phyloP scores from a whole-genome alignment of 1,140 invertebrate species.

The Heliothis virescens region DNA sequence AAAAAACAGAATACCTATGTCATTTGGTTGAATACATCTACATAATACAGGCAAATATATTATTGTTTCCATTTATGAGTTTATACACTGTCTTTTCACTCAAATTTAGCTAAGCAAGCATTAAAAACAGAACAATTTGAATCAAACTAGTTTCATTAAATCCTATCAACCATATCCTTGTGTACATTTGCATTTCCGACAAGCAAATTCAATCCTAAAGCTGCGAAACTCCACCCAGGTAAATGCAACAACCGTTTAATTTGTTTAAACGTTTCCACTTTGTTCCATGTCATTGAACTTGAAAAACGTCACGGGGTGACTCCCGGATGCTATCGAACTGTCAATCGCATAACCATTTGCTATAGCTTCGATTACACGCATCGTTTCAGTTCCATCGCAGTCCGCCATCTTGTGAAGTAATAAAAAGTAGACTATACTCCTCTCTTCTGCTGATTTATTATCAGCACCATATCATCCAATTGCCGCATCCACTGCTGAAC shows the following conservation, averaged over 20 bases:
- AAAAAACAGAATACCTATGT: background rate
- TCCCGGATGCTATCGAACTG: slow-evolving; percentile 15
- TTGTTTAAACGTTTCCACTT: slow-evolving; percentile 13
- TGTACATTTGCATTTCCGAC: too few species aligned
- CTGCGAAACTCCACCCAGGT: background rate
- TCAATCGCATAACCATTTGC: slow-evolving; percentile 16
- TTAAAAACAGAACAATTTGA: background rate
- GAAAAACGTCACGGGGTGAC: slow-evolving; percentile 22
- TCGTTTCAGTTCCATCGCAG: slow-evolving; percentile 16
- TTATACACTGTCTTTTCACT: too few species aligned
- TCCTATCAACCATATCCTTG: too few species aligned
- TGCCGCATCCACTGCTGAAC: too few species aligned
- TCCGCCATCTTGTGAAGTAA: slow-evolving; percentile 33
- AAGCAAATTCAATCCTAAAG: background rate
- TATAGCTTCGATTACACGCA: slow-evolving; percentile 36
- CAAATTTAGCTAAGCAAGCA: too few species aligned
- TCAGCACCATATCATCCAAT: too few species aligned
- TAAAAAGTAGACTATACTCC: background rate
- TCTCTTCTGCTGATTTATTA: too few species aligned
- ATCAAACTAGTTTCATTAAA: background rate
- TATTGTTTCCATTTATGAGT: too few species aligned
- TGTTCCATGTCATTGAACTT: slow-evolving; percentile 25
- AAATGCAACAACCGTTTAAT: slow-evolving; percentile 13
- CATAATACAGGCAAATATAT: too few species aligned
- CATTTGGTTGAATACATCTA: background rate